Conservation (phyloP, 2,797 vertebrate species). For the Sebastolobus altivelis region DNA sequence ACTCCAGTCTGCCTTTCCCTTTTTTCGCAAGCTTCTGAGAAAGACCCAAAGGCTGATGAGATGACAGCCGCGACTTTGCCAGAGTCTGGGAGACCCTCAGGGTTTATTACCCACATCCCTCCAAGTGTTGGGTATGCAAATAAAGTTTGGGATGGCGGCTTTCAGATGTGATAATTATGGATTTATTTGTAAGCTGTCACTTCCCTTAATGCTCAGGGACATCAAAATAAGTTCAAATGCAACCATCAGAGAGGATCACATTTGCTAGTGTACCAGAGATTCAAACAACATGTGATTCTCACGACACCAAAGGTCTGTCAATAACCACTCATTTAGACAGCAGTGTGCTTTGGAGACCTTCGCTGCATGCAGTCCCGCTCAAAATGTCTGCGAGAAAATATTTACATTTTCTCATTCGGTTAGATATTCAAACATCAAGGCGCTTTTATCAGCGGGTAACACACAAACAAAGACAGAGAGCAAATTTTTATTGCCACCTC, state of each 20-base stretch:
- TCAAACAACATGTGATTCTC: slow-evolving; percentile 83
- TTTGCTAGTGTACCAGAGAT: slow-evolving; percentile 83
- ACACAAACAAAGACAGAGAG: slow-evolving; percentile 74
- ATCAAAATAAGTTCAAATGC: slow-evolving; percentile 89
- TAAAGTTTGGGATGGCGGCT: slow-evolving; percentile 83
- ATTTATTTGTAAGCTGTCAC: slow-evolving; percentile 92
- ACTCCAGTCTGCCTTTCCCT: slow-evolving; percentile 69
- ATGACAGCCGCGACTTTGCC: slow-evolving; percentile 82
- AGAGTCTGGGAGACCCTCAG: slow-evolving; percentile 79
- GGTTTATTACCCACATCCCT: slow-evolving; percentile 84
- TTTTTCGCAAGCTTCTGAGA: slow-evolving; percentile 75
- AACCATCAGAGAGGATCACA: slow-evolving; percentile 87
- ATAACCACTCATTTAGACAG: slow-evolving; percentile 87
- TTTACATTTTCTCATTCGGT: slow-evolving; percentile 80
- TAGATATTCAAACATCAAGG: slow-evolving; percentile 81
- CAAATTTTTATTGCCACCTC: slow-evolving; percentile 74
- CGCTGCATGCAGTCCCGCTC: slow-evolving; percentile 73
- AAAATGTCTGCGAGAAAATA: slow-evolving; percentile 83
- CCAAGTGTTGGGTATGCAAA: slow-evolving; percentile 87
- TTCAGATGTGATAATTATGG: slow-evolving; percentile 89
- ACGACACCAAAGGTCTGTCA: slow-evolving; percentile 85
- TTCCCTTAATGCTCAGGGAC: slow-evolving; percentile 89
- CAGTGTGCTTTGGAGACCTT: slow-evolving; percentile 82
- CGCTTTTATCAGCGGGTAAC: slow-evolving; percentile 68
- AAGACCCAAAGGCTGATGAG: slow-evolving; percentile 81